phyloP scores from a whole-genome alignment of 2,888 invertebrate species.

The Netelia melanura region DNA sequence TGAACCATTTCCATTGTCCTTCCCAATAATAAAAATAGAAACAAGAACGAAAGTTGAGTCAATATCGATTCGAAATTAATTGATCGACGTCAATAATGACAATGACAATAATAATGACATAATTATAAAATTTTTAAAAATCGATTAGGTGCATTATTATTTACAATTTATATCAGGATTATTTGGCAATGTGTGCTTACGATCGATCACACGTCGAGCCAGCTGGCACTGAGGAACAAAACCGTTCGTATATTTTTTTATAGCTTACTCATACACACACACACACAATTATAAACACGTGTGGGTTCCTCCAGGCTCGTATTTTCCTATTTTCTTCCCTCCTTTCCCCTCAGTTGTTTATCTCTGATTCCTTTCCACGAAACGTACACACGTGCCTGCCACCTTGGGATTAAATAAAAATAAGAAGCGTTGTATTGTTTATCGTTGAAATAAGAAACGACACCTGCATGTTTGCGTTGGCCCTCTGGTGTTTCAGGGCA shows the following conservation, averaged over 20 bases:
- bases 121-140: slow-evolving; percentile 47
- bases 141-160: slow-evolving; percentile 25
- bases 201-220: slow-evolving; percentile 57
- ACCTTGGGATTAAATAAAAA: background rate
- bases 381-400: slow-evolving; percentile 34
- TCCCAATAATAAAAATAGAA: slow-evolving; percentile 12
- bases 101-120: slow-evolving; percentile 32
- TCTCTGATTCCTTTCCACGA: background rate
- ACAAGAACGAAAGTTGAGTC: slow-evolving; percentile 41
- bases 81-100: slow-evolving; percentile 27
- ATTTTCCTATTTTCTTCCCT: slow-evolving; percentile 38
- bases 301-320: slow-evolving; percentile 18
- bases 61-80: slow-evolving; percentile 60
- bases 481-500: too few species aligned
- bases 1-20: slow-evolving; percentile 50
- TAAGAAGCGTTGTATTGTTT: slow-evolving; percentile 46
- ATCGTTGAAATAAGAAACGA: slow-evolving; percentile 34
- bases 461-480: too few species aligned
- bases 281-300: background rate
- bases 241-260: slow-evolving; percentile 56
- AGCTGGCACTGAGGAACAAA: slow-evolving; percentile 51
- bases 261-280: slow-evolving; percentile 14
- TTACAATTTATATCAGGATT: background rate
- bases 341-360: slow-evolving; percentile 14
- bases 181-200: slow-evolving; percentile 35